Conservation (phyloP, 2,113 vertebrate species). For the Neogobius melanostomus region DNA sequence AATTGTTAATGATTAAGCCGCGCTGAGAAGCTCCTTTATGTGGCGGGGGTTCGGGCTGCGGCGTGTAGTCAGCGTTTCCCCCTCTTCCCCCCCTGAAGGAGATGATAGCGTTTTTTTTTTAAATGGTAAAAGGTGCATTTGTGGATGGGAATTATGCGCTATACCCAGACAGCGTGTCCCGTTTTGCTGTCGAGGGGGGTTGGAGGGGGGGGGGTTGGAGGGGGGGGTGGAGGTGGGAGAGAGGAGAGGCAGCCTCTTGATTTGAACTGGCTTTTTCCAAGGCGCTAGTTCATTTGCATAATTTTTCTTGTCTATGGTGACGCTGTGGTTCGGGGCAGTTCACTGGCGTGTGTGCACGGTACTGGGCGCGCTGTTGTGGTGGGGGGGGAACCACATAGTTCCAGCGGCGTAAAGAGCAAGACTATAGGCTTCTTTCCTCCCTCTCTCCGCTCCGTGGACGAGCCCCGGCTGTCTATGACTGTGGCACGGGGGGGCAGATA, state of each 20-base stretch:
- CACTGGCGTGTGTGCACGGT: constrained; percentile 76
- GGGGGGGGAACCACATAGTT: constrained; percentile 72
- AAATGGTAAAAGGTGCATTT: constrained; percentile 28
- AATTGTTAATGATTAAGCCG: constrained; percentile 68
- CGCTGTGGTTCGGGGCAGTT: constrained; percentile 84
- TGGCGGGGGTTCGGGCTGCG: constrained; percentile 57
- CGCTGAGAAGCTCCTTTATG: constrained; percentile 60
- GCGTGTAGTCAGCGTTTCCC: constrained; percentile 39
- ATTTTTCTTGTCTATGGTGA: constrained; percentile 95
- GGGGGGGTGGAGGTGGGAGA: constrained; percentile 15
- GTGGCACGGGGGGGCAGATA: constrained; percentile 73
- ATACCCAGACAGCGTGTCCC: constrained; percentile 43
- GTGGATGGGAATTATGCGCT: constrained; percentile 29
- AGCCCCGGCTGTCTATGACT: constrained; percentile 79
- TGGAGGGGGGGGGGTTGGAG: constrained; percentile 54
- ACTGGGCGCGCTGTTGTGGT: constrained; percentile 56
- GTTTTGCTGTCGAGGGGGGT: constrained; percentile 39
- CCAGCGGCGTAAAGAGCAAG: constrained; percentile 47
- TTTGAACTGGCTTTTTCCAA: constrained; percentile 79
- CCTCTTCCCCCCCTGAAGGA: constrained; percentile 42
- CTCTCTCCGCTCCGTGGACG: constrained; percentile 27
- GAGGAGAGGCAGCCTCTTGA: constrained; percentile 68
- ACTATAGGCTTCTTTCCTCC: not conserved
- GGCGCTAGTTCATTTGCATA: constrained; percentile 91
- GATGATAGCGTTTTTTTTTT: not conserved